These are phyloP conservation scores for Dryadula phaetusa DNA, from an alignment of 2,888 invertebrate genomes.

Conservation along the genomic window DNA sequence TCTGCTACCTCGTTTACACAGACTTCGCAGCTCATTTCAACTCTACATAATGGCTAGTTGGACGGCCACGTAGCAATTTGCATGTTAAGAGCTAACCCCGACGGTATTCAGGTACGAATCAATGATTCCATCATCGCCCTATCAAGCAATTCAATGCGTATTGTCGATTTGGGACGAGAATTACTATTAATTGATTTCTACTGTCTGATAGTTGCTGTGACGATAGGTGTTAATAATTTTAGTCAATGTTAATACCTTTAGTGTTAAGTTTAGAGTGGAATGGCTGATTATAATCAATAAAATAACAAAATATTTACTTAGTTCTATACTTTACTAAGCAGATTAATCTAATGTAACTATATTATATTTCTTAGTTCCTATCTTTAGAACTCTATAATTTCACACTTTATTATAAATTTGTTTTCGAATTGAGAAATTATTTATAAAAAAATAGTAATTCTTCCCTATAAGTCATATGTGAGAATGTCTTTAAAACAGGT, in stretches of 20 bases:
- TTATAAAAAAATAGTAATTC: no score
- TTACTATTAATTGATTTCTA: constrained; percentile 44
- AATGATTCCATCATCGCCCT: constrained; percentile 51
- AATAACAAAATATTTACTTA: no score
- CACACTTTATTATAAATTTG: no score
- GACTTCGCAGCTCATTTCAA: constrained; percentile 54
- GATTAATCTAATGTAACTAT: no score
- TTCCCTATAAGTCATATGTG: no score
- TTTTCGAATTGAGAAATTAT: no score
- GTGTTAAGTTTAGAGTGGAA: background rate
- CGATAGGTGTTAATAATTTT: constrained; percentile 27
- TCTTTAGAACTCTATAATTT: no score
- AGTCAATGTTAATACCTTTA: no score
- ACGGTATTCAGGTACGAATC: constrained; percentile 30
- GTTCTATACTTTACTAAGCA: no score
- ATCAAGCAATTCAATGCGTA: constrained; percentile 45
- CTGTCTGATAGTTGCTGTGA: constrained; percentile 29
- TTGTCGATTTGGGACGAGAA: constrained; percentile 43
- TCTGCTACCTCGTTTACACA: constrained; percentile 52
- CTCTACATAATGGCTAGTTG: constrained; percentile 61
- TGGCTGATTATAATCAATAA: no score
- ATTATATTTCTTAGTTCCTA: no score
- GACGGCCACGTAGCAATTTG: constrained; percentile 62
- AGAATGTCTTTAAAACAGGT: no score
- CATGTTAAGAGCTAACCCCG: constrained; percentile 54